Evolutionary conservation across 1,140 invertebrate genomes (phyloP), one percentile per base, ranked within the genome.

Genomic region (Penaeus vannamei): DNA sequence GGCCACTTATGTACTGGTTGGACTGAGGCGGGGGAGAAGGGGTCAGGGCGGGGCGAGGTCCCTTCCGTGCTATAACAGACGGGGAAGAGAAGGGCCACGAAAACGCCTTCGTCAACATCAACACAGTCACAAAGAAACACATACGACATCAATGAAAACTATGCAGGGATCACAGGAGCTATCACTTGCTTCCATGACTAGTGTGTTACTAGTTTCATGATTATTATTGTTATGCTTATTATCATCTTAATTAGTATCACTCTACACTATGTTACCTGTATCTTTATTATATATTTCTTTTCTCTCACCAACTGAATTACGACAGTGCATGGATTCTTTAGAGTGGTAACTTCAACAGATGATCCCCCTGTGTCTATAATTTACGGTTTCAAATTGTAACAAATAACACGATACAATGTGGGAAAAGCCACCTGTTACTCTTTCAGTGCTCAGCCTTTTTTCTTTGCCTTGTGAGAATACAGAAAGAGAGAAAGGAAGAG

Each of bases 1-100:
- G 97, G 97, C 97, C 97, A 98, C 92, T 97, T 96, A 90, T 93
- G 93, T 91, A 93, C 93, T 89, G 90, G 92, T 91, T 91, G 91
- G 83, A 85, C 79, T 86, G 86, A 79, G 84, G 83, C 85, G 46
- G 87, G 83, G 87, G 87, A 84, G 84, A 86, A 82, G 80, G 76
- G 80, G 79, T 89, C 83, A 80, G 87, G 79, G 61, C 60, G 90
- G 76, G 77, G 60, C 62, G 77, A 64, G 83, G 82, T 88, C 86
- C 82, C 88, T 84, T 90, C 88, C 29, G 88, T 64, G 91, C 91
- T 91, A 87, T 77, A 87, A 79, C 79, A 77, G 85, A 76, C 77
- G 72, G 72, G 91, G 69, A 81, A 77, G 82, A 88, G 89, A 85
- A 82, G 85, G 86, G 84, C 32, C 66, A 53, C 76, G 23, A 69